Base-by-base conservation (phyloP, 2,888 invertebrate genomes). In the Leptothorax acervorum region DNA sequence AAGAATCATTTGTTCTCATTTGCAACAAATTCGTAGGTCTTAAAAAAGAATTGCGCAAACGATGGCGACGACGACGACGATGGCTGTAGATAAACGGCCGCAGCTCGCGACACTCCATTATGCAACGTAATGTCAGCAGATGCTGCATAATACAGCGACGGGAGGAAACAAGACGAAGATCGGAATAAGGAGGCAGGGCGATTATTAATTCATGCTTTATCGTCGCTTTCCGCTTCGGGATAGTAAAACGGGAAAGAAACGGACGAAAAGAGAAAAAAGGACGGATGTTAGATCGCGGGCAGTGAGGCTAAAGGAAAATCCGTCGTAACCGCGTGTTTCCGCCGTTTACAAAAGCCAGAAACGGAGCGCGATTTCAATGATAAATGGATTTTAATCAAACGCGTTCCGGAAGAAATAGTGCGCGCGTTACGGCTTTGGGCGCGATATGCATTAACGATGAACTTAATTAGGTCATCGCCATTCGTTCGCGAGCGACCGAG, bases 301-400 rank as follows among this genome's bases (percentile, higher is more conserved):
- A 63, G 73, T 65, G 35, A 57, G 39, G 23, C 28, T 3, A n/a
- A 53, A 63, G 11, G 55, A 62, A 55, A 53, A 60, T 63, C 48
- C 53, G 42, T 62, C 42, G 63, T 51, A n/a, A 74, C 53, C 68
- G 62, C 11, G 66, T 57, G 65, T 87, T 79, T 81, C 53, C 74
- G 53, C 48, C 63, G 48, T 51, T 65, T 60, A 71, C 73, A 84
- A 83, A 84, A 82, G 83, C 74, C 28, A 79, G 75, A 79, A 74
- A 74, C 70, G 74, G 62, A 68, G 71, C 74, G 57, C 68, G 79
- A 68, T 65, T 85, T 84, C 81, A 83, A 84, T 89, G 89, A 89
- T 88, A 86, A 89, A 89, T 89, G 88, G 83, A 76, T 86, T 89
- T 89, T 89, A 89, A 89, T 89, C 86, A 89, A 88, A 89, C 86